Evolutionary conservation across 2,113 vertebrate species (phyloP).

Genomic region (Puma concolor): DNA sequence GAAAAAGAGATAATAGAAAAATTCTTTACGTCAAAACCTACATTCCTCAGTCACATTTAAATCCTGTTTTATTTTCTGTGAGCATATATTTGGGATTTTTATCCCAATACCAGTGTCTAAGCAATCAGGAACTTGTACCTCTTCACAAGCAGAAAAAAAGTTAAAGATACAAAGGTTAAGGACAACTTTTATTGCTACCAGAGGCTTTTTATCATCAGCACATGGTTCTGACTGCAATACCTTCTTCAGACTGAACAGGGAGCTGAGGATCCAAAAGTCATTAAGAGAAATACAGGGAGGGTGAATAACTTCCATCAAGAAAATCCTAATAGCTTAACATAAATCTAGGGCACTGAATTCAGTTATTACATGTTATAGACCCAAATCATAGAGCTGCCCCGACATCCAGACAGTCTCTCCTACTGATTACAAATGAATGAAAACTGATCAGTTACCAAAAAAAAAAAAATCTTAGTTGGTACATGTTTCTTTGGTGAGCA

Average conservation of each 20-base stretch:
- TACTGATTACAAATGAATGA: slow-evolving; percentile 37
- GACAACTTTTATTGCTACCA: slow-evolving; percentile 93
- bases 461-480: not conserved
- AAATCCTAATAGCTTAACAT: slow-evolving; percentile 69
- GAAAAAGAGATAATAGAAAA: not conserved
- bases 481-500: slow-evolving; percentile 66
- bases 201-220: slow-evolving; percentile 86
- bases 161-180: slow-evolving; percentile 69
- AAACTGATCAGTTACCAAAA: slow-evolving; percentile 61
- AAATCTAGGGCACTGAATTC: slow-evolving; percentile 77
- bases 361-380: slow-evolving; percentile 57
- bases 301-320: slow-evolving; percentile 61
- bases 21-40: not conserved
- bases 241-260: slow-evolving; percentile 87
- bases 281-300: slow-evolving; percentile 75
- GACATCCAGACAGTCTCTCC: slow-evolving; percentile 31
- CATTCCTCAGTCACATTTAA: not conserved
- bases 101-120: not conserved
- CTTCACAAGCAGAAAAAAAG: slow-evolving; percentile 10
- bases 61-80: not conserved
- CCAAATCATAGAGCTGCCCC: not conserved
- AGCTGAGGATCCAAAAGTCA: slow-evolving; percentile 80
- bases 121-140: not conserved
- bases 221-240: slow-evolving; percentile 83
- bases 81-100: not conserved